Evolutionary conservation across 2,797 vertebrate species (phyloP).

Genomic region (Menidia menidia): DNA sequence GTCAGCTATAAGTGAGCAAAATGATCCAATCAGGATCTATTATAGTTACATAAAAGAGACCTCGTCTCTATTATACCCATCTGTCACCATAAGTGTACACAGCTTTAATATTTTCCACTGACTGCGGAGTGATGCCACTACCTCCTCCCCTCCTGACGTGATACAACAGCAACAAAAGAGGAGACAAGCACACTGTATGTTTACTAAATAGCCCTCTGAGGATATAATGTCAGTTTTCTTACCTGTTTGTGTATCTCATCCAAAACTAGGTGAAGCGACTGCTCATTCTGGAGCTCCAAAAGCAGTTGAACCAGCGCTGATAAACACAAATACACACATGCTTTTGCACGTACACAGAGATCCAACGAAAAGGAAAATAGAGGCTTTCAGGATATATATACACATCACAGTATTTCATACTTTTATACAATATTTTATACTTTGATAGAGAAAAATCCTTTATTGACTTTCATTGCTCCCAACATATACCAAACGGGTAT

Average conservation of each 20-base stretch:
- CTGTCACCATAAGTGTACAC: conserved; percentile 47
- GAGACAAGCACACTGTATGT: conserved; percentile 37
- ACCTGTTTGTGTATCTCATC: conserved; percentile 90
- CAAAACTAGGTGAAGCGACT: conserved; percentile 83
- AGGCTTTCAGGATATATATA: conserved; percentile 19
- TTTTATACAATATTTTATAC: conserved; percentile 11
- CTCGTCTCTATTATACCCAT: conserved; percentile 32
- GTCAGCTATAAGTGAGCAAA: conserved; percentile 5
- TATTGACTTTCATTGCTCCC: neutral
- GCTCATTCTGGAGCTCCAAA: conserved; percentile 86
- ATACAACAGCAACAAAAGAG: conserved; percentile 40
- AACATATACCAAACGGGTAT: conserved; percentile 7
- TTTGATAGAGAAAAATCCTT: neutral
- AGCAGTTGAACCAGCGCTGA: conserved; percentile 90
- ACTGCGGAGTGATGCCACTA: conserved; percentile 51
- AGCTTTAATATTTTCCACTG: conserved; percentile 38
- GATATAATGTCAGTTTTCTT: conserved; percentile 58
- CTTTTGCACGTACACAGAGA: conserved; percentile 11
- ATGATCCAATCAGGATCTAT: conserved; percentile 39
- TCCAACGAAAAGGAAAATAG: conserved; percentile 1
- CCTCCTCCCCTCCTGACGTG: conserved; percentile 33
- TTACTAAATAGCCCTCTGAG: conserved; percentile 56
- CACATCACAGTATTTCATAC: conserved; percentile 11
- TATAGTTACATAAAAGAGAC: conserved; percentile 35
- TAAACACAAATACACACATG: conserved; percentile 23